phyloP scores from a whole-genome alignment of 2,888 invertebrate genomes.

The Clunio marinus region DNA sequence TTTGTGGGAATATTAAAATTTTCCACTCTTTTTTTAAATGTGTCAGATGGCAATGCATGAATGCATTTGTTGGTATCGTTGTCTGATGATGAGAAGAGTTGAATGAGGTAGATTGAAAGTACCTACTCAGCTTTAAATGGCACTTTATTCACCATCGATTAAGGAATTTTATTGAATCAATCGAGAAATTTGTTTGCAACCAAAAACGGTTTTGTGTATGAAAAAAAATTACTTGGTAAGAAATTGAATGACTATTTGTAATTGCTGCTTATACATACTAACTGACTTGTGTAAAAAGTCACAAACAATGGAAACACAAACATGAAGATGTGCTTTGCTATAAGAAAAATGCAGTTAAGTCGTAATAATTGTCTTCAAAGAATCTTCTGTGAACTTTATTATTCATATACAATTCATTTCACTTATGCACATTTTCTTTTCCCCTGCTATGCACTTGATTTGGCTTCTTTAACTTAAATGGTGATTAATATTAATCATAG shows the following conservation, averaged over 20 bases:
- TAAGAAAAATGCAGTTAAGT: not conserved
- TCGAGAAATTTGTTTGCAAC: constrained; percentile 32
- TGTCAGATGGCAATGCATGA: constrained; percentile 12
- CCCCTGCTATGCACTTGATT: not conserved
- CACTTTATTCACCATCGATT: not conserved
- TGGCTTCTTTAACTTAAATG: constrained; percentile 10
- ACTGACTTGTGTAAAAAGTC: not conserved
- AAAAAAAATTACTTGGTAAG: not conserved
- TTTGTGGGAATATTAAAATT: constrained; percentile 4
- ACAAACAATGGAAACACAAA: not conserved
- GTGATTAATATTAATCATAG: constrained; percentile 7
- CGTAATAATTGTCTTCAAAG: constrained; percentile 1
- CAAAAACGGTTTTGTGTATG: constrained; percentile 29
- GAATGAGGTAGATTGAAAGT: constrained; percentile 2
- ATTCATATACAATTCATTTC: constrained; percentile 6
- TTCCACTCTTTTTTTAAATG: constrained; percentile 1
- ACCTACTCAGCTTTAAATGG: not conserved
- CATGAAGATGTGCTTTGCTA: not conserved
- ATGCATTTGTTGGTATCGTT: too few species aligned
- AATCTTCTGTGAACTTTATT: constrained; percentile 8
- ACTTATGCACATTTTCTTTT: not conserved
- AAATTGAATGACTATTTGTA: constrained; percentile 39
- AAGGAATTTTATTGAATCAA: constrained; percentile 38
- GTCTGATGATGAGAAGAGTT: not conserved
- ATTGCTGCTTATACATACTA: constrained; percentile 22